Conservation (phyloP, 2,888 invertebrate species). For the Cabera pusaria region DNA sequence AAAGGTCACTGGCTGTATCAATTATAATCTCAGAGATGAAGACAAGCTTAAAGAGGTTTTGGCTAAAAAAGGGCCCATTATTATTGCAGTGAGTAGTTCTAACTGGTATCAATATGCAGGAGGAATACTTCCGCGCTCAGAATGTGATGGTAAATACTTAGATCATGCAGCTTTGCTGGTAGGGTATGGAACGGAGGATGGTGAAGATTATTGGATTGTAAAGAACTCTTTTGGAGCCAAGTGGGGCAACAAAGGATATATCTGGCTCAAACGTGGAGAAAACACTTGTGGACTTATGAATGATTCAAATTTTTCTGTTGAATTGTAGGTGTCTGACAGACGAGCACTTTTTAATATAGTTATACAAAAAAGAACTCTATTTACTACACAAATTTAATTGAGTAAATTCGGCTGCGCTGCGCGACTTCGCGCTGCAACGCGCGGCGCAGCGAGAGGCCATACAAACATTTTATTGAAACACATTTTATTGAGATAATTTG, state of each 20-base stretch:
- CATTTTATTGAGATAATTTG: too few relatives aligned
- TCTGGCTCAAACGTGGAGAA: not conserved
- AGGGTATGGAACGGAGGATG: slow-evolving; percentile 3
- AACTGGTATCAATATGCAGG: not conserved
- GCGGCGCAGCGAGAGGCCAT: too few relatives aligned
- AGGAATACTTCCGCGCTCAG: not conserved
- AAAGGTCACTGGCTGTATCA: slow-evolving; percentile 2
- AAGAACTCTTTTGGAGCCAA: slow-evolving; percentile 2
- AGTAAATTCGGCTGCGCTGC: too few relatives aligned
- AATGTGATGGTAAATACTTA: not conserved
- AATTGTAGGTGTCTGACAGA: too few relatives aligned
- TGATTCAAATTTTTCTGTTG: not conserved
- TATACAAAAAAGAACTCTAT: too few relatives aligned
- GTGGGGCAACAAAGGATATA: slow-evolving; percentile 3
- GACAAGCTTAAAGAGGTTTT: slow-evolving; percentile 7
- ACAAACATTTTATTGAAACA: too few relatives aligned
- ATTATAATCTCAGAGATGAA: slow-evolving; percentile 1
- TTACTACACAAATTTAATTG: too few relatives aligned
- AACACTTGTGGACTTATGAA: slow-evolving; percentile 1
- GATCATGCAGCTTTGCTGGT: not conserved
- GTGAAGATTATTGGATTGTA: slow-evolving; percentile 3
- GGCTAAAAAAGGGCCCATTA: slow-evolving; percentile 8
- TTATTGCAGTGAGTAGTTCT: not conserved
- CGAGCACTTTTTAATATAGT: too few relatives aligned
- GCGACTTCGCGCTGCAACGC: too few relatives aligned